Evolutionary conservation across 2,113 vertebrate species (phyloP).

Genomic region (Brienomyrus brachyistius): DNA sequence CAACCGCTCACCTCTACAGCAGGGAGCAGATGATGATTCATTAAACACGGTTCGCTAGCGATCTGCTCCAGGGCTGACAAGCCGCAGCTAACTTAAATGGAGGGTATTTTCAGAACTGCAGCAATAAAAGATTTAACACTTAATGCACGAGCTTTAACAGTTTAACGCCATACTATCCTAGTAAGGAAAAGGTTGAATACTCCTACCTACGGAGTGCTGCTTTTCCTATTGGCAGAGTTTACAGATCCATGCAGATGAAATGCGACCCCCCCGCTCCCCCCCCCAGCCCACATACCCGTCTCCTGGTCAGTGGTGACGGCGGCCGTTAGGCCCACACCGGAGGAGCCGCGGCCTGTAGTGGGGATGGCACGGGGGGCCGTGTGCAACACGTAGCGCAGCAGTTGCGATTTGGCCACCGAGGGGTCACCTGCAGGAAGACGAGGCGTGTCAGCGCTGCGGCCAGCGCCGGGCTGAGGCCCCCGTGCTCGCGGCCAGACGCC

Average conservation of each 20-base stretch:
- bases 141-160: neutral
- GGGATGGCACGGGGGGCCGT: slow-evolving; percentile 85
- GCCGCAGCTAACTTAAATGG: neutral
- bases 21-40: neutral
- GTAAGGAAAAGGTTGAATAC: neutral
- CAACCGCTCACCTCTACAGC: neutral
- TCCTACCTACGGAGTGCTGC: no score
- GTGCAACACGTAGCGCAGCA: slow-evolving; percentile 86
- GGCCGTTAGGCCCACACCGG: slow-evolving; percentile 85
- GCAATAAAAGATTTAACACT: neutral
- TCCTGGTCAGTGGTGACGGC: slow-evolving; percentile 94
- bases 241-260: neutral
- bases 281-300: slow-evolving; percentile 63
- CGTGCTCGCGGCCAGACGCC: neutral
- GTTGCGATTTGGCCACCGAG: slow-evolving; percentile 93
- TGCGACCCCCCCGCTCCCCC: neutral
- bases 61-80: neutral
- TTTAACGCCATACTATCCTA: neutral
- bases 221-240: neutral
- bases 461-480: neutral
- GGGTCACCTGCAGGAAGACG: slow-evolving; percentile 72
- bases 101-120: neutral
- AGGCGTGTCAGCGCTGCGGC: neutral
- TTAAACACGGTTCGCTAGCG: neutral
- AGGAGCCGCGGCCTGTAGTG: slow-evolving; percentile 94